Conservation (phyloP, 2,888 invertebrate species). For the Acanthosepion lycidas region DNA sequence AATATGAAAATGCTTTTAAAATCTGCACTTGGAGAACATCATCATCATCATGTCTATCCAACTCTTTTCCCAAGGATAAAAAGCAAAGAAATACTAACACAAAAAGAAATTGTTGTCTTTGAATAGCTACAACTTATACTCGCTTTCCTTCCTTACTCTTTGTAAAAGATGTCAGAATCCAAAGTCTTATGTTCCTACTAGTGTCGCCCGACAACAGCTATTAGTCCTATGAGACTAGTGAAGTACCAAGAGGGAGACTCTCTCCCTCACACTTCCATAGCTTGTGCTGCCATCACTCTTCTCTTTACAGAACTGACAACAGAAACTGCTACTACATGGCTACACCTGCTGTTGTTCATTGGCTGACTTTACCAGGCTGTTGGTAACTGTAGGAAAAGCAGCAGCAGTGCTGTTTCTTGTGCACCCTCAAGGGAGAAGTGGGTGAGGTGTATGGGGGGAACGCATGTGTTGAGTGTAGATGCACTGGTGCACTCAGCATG, state of each 20-base stretch:
- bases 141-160: background rate
- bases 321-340: background rate
- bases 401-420: background rate
- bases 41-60: no score
- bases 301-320: background rate
- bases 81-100: no score
- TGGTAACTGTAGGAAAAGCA: background rate
- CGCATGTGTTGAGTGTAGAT: background rate
- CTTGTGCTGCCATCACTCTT: background rate
- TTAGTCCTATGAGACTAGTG: no score
- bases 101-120: no score
- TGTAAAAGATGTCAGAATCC: no score
- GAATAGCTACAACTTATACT: no score
- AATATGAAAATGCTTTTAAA: no score
- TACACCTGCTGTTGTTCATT: background rate
- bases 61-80: no score
- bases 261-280: background rate
- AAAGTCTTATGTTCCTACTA: no score
- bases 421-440: background rate
- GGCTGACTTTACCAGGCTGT: constrained; percentile 13
- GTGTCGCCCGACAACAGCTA: no score
- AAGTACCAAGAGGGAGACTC: background rate
- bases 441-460: background rate
- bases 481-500: background rate
- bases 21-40: no score